Evolutionary conservation across 2,113 vertebrate genomes (phyloP).

Genomic region (Tragulus kanchil): DNA sequence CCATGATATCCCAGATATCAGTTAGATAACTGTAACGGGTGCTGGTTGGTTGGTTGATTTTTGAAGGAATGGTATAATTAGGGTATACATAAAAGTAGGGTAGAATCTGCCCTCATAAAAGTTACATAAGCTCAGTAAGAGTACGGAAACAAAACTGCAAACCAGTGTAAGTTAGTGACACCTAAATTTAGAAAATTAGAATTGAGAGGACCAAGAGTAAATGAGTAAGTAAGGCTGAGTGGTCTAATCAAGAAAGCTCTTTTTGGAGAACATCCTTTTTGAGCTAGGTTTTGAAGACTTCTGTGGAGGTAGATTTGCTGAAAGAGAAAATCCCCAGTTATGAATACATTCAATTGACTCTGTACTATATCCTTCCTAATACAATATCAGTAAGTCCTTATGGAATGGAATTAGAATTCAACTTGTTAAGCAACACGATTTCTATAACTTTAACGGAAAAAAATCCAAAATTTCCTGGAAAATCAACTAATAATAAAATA

Average conservation of each 20-base stretch:
- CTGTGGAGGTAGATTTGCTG: constrained; percentile 10
- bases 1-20: neutral
- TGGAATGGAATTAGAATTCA: constrained; percentile 21
- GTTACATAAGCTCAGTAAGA: neutral
- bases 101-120: constrained; percentile 1
- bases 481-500: neutral
- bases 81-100: neutral
- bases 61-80: constrained; percentile 31
- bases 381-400: neutral
- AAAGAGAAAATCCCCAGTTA: constrained; percentile 10
- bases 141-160: neutral
- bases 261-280: constrained; percentile 5
- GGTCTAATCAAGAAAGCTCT: neutral
- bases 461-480: neutral
- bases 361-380: neutral
- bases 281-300: neutral
- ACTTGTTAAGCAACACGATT: constrained; percentile 3
- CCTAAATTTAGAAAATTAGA: constrained; percentile 41
- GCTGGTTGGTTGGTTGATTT: neutral
- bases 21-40: constrained; percentile 29
- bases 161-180: constrained; percentile 16
- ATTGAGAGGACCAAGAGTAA: neutral
- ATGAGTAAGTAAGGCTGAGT: neutral
- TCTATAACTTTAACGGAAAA: constrained; percentile 36
- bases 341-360: neutral